These are phyloP conservation scores for Callocephalon fimbriatum DNA, from an alignment of 2,113 vertebrate species.

Conservation along the genomic window DNA sequence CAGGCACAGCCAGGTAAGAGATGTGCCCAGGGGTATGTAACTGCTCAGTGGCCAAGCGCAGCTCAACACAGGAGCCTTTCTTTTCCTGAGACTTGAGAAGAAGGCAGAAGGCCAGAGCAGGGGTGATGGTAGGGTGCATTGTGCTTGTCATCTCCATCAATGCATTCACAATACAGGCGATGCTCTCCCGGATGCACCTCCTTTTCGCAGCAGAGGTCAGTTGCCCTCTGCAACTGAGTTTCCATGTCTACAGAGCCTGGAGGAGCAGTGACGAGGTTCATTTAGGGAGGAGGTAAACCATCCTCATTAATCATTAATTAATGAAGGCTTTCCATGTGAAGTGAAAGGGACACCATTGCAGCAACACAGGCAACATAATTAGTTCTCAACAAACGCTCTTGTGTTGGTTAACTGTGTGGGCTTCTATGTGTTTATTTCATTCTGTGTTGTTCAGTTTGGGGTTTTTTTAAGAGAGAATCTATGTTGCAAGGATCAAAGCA, in stretches of 20 bases:
- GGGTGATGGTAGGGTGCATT: fast-evolving
- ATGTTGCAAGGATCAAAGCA: background rate
- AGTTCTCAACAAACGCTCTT: background rate
- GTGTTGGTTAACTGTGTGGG: background rate
- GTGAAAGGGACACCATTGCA: background rate
- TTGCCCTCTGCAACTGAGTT: background rate
- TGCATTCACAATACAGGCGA: background rate
- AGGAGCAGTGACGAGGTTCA: background rate
- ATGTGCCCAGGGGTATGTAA: fast-evolving
- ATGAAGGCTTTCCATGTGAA: background rate
- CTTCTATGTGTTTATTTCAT: background rate
- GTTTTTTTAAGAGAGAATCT: background rate
- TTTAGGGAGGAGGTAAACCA: background rate
- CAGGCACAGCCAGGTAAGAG: background rate
- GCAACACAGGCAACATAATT: background rate
- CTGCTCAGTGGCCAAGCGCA: background rate
- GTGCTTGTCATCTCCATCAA: fast-evolving
- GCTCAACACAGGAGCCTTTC: background rate
- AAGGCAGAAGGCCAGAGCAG: background rate
- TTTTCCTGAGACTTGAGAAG: background rate
- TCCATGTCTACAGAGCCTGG: background rate
- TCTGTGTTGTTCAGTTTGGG: background rate
- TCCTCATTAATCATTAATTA: background rate
- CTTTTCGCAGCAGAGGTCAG: too few relatives aligned
- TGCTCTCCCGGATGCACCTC: background rate